Conservation (phyloP, 2,797 vertebrate species). For the Furcifer pardalis region DNA sequence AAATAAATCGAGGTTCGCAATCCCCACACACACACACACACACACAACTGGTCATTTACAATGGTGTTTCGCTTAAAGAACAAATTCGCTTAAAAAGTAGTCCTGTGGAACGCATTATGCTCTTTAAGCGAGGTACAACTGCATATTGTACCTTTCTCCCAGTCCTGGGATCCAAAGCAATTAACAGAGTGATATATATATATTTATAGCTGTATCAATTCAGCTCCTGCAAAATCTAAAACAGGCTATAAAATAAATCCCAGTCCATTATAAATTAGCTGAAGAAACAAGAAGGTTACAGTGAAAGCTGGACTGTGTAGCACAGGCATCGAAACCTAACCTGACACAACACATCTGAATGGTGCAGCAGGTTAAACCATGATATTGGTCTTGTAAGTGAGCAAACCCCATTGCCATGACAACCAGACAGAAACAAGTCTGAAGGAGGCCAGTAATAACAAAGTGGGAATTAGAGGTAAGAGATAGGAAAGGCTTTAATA, state of each 20-base stretch:
- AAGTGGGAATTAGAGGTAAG: neutral
- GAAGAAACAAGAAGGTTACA: neutral
- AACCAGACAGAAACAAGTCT: neutral
- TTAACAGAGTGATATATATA: too few relatives aligned
- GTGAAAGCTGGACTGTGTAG: neutral
- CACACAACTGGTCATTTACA: too few relatives aligned
- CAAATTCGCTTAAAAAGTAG: too few relatives aligned
- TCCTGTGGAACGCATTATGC: too few relatives aligned
- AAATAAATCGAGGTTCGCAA: too few relatives aligned
- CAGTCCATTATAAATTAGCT: neutral
- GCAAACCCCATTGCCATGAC: slow-evolving; percentile 13
- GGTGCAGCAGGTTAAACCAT: neutral
- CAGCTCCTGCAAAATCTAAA: neutral
- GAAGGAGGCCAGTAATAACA: neutral
- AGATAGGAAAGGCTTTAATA: neutral
- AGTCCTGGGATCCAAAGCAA: too few relatives aligned
- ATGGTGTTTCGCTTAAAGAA: too few relatives aligned
- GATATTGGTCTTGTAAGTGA: neutral
- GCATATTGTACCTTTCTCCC: too few relatives aligned
- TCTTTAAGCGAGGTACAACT: too few relatives aligned
- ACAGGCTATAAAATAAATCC: neutral
- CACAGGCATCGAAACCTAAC: neutral
- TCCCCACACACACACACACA: too few relatives aligned
- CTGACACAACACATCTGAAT: neutral
- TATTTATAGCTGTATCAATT: neutral